Evolutionary conservation across 2,888 invertebrate genomes (phyloP), one percentile per base, ranked within the genome.

Genomic region (Portevinia maculata): DNA sequence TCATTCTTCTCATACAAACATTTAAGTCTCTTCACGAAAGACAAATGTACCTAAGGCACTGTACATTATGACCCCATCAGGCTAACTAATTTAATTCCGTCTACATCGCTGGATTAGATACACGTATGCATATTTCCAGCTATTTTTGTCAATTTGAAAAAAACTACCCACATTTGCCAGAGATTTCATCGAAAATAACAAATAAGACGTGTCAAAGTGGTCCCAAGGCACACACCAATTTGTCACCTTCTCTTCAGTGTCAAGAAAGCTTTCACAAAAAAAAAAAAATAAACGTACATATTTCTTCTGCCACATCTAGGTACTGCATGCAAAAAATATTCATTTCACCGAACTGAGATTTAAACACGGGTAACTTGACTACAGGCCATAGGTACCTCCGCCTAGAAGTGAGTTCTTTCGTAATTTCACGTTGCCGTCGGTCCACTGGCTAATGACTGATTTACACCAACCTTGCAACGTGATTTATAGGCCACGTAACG

Each of bases 401-500:
- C 24, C 24, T 24, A 24, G 24, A 24, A 3, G 24, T 71, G 57
- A 64, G 75, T 75, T 75, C 57, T 44, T 57, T 69, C 21, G 81
- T 71, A 65, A 81, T 71, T 81, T 19, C 64, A 65, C 52, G 76
- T 71, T 76, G 70, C 65, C 71, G 81, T 76, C 70, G 76, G 76
- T 71, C 71, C 81, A 83, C 71, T 83, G 76, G 81, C 76, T 83
- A 83, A 76, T 83, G 81, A 83, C 76, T 83, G 81, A 83, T 83
- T 83, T 83, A 83, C 81, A 71, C 60, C 65, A 83, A 76, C 81
- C 65, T 60, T 70, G 65, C 64, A 64, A 83, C 76, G 76, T 83
- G 76, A 83, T 83, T 83, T 83, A 83, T 83, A 76, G 70, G 70
- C 76, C 81, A 83, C 81, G 81, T 81, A 81, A 64, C 70, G 70